These are phyloP conservation scores for Stenolophus ochropezus DNA, from an alignment of 2,888 invertebrate genomes.

Conservation along the genomic window DNA sequence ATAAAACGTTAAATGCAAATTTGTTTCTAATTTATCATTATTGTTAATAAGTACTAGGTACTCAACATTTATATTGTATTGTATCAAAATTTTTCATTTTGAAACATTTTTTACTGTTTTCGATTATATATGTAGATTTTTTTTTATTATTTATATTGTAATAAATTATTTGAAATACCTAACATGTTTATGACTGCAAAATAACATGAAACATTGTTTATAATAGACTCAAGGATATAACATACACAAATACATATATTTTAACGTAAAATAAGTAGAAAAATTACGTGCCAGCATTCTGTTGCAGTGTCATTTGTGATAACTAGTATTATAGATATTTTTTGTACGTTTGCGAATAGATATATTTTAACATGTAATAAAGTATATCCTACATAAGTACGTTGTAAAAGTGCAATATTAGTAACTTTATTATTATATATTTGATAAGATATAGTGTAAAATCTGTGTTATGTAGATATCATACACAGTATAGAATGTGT, in stretches of 20 bases:
- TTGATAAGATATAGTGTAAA: constrained; percentile 51
- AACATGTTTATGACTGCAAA: constrained; percentile 18
- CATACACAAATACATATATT: constrained; percentile 15
- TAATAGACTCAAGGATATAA: not conserved
- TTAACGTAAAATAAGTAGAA: constrained; percentile 34
- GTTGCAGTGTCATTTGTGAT: constrained; percentile 59
- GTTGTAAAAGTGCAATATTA: constrained; percentile 60
- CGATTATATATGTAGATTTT: not conserved
- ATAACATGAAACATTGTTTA: constrained; percentile 11
- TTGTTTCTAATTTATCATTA: not conserved
- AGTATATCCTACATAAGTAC: constrained; percentile 50
- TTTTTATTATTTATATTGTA: no score
- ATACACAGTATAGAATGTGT: constrained; percentile 57
- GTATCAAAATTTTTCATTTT: no score
- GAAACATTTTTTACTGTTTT: not conserved
- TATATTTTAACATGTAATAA: constrained; percentile 53
- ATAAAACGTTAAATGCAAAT: not conserved
- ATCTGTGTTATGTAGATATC: constrained; percentile 43
- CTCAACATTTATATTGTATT: no score
- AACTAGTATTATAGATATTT: constrained; percentile 57
- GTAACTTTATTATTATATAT: constrained; percentile 57
- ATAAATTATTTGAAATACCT: not conserved
- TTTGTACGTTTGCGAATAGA: constrained; percentile 57
- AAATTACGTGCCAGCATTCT: constrained; percentile 57
- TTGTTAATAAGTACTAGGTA: not conserved